These are phyloP conservation scores for Acanthosepion esculentum DNA, from an alignment of 2,888 invertebrate species.

Conservation along the genomic window DNA sequence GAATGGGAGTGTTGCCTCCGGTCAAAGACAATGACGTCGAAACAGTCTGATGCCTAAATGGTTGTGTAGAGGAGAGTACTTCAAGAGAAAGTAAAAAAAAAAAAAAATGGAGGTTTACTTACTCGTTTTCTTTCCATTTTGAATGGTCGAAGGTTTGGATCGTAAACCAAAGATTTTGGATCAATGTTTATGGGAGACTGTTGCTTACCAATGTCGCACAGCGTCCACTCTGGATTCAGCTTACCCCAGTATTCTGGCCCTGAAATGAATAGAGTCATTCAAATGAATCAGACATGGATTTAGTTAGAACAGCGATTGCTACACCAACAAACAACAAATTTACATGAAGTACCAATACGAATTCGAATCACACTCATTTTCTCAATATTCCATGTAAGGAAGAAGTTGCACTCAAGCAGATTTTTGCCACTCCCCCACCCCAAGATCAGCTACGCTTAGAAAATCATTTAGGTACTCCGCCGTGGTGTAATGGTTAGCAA, in stretches of 20 bases:
- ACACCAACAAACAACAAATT: not conserved
- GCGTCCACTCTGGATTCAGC: conserved; percentile 37
- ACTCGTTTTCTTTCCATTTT: conserved; percentile 44
- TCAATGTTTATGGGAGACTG: conserved; percentile 47
- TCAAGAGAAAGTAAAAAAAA: not conserved
- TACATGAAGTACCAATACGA: not conserved
- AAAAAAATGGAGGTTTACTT: not conserved
- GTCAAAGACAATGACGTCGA: too few relatives aligned
- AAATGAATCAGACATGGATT: not conserved
- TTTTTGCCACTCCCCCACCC: too few relatives aligned
- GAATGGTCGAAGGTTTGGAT: conserved; percentile 45
- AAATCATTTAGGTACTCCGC: too few relatives aligned
- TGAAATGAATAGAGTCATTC: not conserved
- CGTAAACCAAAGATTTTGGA: conserved; percentile 44
- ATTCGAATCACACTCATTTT: too few relatives aligned
- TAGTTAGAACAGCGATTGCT: not conserved
- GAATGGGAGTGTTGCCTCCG: too few relatives aligned
- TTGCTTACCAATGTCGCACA: conserved; percentile 45
- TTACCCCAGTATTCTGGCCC: conserved; percentile 46
- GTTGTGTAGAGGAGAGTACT: too few relatives aligned
- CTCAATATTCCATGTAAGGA: too few relatives aligned
- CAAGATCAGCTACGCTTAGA: too few relatives aligned
- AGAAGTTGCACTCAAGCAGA: too few relatives aligned
- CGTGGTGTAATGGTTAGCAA: too few relatives aligned
- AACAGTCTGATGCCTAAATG: too few relatives aligned